phyloP scores from a whole-genome alignment of 64 coral and sea anemone genomes.

The Platygyra sinensis region DNA sequence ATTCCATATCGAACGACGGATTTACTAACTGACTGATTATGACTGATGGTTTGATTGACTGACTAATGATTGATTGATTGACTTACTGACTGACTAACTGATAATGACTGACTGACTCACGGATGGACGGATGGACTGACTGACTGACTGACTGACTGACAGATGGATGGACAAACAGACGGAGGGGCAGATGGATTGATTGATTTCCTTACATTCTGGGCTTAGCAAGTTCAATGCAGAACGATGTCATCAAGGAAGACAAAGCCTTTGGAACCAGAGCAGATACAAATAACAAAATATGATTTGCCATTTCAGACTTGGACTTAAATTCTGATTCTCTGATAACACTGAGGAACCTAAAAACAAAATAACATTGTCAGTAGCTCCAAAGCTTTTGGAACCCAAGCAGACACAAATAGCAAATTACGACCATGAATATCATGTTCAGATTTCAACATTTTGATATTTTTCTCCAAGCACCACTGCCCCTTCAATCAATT shows the following conservation, averaged over 20 bases:
- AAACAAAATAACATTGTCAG: constrained; percentile 10
- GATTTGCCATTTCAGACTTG: constrained; percentile 77
- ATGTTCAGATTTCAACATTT: no score
- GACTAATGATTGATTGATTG: no score
- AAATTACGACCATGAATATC: constrained; percentile 37
- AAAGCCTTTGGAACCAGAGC: constrained; percentile 96
- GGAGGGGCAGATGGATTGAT: background rate
- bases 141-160: background rate
- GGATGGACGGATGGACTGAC: no score
- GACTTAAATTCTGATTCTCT: constrained; percentile 80
- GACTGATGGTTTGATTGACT: no score
- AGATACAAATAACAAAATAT: constrained; percentile 90
- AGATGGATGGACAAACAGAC: background rate
- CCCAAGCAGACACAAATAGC: constrained; percentile 89
- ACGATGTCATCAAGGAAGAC: constrained; percentile 86
- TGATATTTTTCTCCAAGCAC: no score
- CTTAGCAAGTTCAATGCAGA: constrained; percentile 91
- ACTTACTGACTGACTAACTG: no score
- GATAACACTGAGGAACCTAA: constrained; percentile 58
- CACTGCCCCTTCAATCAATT: no score
- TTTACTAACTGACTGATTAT: no score
- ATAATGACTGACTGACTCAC: no score
- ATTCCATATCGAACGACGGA: no score
- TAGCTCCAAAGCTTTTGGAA: constrained; percentile 81
- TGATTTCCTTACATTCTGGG: constrained; percentile 72